Base-by-base conservation (phyloP, 2,888 invertebrate species). In the Nesidiocoris tenuis region DNA sequence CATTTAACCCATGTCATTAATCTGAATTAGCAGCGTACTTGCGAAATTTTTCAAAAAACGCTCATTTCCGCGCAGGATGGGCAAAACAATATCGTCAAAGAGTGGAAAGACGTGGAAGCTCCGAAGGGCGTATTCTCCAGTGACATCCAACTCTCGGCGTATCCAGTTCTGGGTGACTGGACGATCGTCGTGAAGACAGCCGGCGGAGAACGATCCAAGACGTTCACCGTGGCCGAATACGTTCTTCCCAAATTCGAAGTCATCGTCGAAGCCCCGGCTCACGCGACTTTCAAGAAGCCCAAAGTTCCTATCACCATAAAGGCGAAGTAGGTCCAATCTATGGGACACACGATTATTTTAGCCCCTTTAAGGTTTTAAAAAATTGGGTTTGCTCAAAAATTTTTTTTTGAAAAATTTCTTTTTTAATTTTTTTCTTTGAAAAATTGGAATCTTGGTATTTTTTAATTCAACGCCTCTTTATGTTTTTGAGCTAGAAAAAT, bases 221-320 rank as follows among this genome's bases (percentile, higher is more conserved):
- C 87, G 7, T 88, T 95, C 78, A 88, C 92, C 82, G 93, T 97
- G 2, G 94, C 95, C 3, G 94, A 95, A 84, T 96, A 95, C 81
- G 92, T 98, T 74, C 85, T 95, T 79, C 98, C 98, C 0, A 96
- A 96, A 83, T 98, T 96, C 84, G 90, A 96, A 82, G 93, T 98
- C 76, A 88, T 88, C 25, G 89, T 98, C 77, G 89, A 92, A 79
- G 88, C 94, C 25, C 92, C 94, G 0, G 88, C 91, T 74, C 94
- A 94, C 83, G 88, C 91, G 2, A 91, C 95, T 0, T 91, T 93
- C 82, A 89, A 89, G 79, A 93, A 95, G 70, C 90, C 90, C 61
- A 88, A 90, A 78, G 87, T 97, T 66, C 88, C 87, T 19, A 92
- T 92, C 22, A 91, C 92, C 19, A 87, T 98, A 1, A 89, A 90